Base-by-base conservation (phyloP, 2,113 vertebrate species). In the Lota lota region DNA sequence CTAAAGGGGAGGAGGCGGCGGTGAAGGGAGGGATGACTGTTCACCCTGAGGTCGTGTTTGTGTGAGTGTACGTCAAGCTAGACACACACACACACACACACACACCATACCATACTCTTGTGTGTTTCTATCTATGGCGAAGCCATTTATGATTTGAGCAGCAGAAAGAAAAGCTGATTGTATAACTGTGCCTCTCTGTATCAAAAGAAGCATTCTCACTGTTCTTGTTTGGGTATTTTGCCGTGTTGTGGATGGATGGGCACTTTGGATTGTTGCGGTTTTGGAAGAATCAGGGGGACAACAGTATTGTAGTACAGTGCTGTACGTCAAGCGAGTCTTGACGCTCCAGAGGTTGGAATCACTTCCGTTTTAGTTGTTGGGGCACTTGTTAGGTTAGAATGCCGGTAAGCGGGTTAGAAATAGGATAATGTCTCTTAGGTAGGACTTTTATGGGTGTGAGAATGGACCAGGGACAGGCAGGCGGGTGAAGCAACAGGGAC, bases 1-100 rank as follows among this genome's bases (percentile, higher is more conserved):
- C 79, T 68, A 63, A 65, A 65, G 67, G 73, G 62, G 76, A 22
- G 20, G 47, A 11, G 18, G 63, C n/a, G 40, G 68, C 61, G 56
- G 8, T 21, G 54, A 61, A 22, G 18, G 4, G 16, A 57, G 22
- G 66, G 17, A 47, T 10, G 40, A 47, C 8, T 5, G 40, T 8
- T 47, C 40, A 47, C 10, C 40, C 40, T 47, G 40, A 47, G 40
- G 40, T 47, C 40, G 10, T 11, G 40, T 47, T 47, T 47, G 40
- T 47, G 40, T 47, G 40, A 47, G 40, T 47, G 40, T 47, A 47
- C 40, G 1, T 47, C 40, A 47, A 47, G 40, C 40, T 47, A 47
- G 7, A 8, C 24, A 8, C 64, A 47, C 20, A 54, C 54, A 22
- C 66, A 58, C 22, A 24, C 17, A 59, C 24, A 53, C 16, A 57